Evolutionary conservation across 2,113 vertebrate genomes (phyloP).

Genomic region (Macrotis lagotis): DNA sequence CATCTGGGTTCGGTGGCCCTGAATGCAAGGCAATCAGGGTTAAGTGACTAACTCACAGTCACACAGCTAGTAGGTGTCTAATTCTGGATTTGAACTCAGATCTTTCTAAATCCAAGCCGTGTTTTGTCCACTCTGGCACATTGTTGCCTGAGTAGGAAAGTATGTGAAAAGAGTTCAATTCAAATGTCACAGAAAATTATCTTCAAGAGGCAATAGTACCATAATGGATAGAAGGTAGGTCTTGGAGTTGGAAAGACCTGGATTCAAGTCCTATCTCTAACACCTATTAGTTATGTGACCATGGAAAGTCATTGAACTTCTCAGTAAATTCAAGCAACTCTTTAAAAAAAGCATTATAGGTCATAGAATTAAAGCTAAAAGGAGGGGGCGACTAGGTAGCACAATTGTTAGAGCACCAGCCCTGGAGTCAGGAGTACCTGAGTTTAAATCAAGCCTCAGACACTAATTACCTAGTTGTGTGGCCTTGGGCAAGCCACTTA

Average conservation of each 20-base stretch:
- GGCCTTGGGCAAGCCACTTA: too few species aligned
- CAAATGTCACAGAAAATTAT: background rate
- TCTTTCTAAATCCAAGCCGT: background rate
- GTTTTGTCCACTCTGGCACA: background rate
- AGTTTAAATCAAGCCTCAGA: too few species aligned
- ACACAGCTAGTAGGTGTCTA: background rate
- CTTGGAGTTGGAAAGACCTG: too few species aligned
- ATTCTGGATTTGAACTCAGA: background rate
- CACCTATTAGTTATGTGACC: background rate
- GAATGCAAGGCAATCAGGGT: slow-evolving; percentile 63
- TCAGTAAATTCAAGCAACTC: background rate
- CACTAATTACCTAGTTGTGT: too few species aligned
- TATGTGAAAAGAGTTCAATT: background rate
- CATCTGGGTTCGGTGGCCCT: too few species aligned
- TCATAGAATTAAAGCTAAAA: background rate
- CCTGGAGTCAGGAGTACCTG: too few species aligned
- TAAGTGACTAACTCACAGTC: background rate
- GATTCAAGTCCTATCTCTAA: background rate
- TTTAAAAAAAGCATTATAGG: background rate
- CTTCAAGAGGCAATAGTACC: background rate
- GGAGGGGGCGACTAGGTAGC: too few species aligned
- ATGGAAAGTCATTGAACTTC: background rate
- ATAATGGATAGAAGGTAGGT: background rate
- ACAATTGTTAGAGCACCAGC: too few species aligned
- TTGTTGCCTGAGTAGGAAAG: background rate